Conservation (phyloP, 1,140 invertebrate species). For the Oppia nitens region DNA sequence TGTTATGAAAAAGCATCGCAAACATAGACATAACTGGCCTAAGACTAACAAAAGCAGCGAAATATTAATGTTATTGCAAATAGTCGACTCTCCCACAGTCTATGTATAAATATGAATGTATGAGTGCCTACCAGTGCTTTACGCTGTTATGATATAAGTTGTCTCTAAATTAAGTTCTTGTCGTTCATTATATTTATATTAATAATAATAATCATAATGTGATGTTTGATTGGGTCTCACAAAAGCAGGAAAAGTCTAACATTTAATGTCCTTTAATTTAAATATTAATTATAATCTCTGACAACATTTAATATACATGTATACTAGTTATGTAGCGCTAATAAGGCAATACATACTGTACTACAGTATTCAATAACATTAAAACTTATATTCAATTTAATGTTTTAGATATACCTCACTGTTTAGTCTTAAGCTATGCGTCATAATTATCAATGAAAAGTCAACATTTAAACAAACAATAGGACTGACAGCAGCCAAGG, state of each 20-base stretch:
- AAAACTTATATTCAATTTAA: neutral
- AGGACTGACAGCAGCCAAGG: neutral
- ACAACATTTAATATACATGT: no score
- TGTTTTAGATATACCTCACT: neutral
- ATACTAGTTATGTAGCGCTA: no score
- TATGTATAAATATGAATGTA: no score
- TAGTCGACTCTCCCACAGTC: no score
- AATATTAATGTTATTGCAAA: neutral
- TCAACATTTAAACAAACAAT: neutral
- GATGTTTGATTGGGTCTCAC: no score
- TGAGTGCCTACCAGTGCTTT: no score
- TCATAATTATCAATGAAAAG: neutral
- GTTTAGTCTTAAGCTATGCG: neutral
- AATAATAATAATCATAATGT: no score
- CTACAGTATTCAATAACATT: no score
- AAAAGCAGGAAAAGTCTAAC: neutral
- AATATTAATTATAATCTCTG: no score
- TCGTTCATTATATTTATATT: neutral
- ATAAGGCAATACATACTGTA: neutral
- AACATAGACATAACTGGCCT: neutral
- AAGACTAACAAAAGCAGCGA: neutral
- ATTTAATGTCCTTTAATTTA: neutral
- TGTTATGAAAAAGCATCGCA: neutral
- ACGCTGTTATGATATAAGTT: no score
- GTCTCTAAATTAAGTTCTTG: neutral